A percentile compares a stretch with the other conserved stretches of the same genome.
Conservation (phyloP, 37 sponge, comb jelly and placozoan genomes). For the Eunapius fragilis region DNA sequence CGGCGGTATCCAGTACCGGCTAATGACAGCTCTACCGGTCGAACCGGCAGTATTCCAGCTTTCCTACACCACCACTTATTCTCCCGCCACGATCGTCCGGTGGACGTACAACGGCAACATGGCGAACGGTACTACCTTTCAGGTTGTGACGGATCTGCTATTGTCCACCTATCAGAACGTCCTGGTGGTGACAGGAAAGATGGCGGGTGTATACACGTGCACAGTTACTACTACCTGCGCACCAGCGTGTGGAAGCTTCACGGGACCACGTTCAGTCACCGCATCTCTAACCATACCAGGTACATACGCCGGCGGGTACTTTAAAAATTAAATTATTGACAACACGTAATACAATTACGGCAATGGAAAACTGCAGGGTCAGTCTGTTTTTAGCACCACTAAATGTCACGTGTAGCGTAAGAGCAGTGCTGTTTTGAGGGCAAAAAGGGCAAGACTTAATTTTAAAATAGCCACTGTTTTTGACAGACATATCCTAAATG, state of each 20-base stretch:
- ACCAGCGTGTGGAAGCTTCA: background rate
- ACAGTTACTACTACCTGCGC: background rate
- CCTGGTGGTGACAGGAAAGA: background rate
- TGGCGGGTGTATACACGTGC: background rate
- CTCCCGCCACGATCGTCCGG: background rate
- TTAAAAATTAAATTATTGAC: too few relatives aligned
- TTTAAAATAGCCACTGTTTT: too few relatives aligned
- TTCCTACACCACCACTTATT: background rate
- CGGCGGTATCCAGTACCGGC: background rate
- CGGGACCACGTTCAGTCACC: background rate
- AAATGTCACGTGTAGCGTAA: too few relatives aligned
- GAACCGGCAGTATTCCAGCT: background rate
- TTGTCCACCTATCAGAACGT: background rate
- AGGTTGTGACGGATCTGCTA: background rate
- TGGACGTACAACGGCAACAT: background rate
- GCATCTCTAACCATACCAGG: background rate
- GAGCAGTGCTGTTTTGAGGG: too few relatives aligned
- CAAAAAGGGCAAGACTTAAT: too few relatives aligned
- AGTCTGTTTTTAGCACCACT: too few relatives aligned
- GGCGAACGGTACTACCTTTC: background rate
- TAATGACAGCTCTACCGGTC: background rate
- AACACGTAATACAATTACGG: too few relatives aligned
- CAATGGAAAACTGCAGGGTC: too few relatives aligned
- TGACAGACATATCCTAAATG: too few relatives aligned
- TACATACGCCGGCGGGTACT: too few relatives aligned